Percentiles rank a stretch among this genome's conserved stretches.
Evolutionary conservation across 2,797 vertebrate genomes (phyloP).

Genomic region (Psittacula derbiana): DNA sequence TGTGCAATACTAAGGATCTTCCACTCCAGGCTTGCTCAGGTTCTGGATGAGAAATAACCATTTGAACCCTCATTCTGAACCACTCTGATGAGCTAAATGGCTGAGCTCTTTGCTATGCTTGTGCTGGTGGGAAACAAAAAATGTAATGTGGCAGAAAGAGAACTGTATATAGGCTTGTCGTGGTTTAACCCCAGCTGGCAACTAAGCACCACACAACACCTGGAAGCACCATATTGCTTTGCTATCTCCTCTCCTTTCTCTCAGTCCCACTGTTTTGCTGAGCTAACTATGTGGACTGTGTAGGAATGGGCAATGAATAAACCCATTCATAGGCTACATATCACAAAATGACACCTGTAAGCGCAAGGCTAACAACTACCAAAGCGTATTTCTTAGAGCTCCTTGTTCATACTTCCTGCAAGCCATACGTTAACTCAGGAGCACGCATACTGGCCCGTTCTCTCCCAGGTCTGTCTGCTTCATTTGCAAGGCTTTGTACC

Average conservation of each 20-base stretch:
- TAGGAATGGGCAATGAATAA: not conserved
- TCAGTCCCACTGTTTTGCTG: not conserved
- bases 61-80: not conserved
- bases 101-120: not conserved
- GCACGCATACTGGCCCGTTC: accelerated
- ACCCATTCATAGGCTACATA: not conserved
- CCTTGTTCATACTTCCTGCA: not conserved
- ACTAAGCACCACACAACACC: not conserved
- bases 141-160: not conserved
- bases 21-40: not conserved
- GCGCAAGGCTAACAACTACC: not conserved
- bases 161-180: not conserved
- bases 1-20: not conserved
- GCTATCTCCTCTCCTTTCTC: not conserved
- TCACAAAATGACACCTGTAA: not conserved
- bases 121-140: not conserved
- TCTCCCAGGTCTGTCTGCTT: not conserved
- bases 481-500: not conserved
- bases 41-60: not conserved
- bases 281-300: not conserved
- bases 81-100: not conserved
- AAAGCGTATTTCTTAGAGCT: not conserved
- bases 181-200: not conserved
- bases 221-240: not conserved
- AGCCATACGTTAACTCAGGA: not conserved